Conservation (phyloP, 2,113 vertebrate species). For the Carettochelys insculpta region DNA sequence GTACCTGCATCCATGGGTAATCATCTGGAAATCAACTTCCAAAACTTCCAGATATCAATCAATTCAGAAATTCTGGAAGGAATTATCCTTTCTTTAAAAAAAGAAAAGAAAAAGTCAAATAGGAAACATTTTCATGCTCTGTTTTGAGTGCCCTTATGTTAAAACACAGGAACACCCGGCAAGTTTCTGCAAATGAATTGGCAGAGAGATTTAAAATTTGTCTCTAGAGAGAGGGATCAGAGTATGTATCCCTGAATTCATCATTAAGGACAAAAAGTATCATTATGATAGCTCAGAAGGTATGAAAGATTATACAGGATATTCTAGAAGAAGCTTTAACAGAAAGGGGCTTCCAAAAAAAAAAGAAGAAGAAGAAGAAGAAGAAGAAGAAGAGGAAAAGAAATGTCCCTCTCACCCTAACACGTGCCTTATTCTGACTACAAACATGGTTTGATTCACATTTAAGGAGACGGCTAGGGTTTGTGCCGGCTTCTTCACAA, state of each 20-base stretch:
- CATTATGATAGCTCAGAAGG: accelerated
- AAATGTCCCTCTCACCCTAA: too few relatives aligned
- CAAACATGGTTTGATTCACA: not conserved
- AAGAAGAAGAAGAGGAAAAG: too few relatives aligned
- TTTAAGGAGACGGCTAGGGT: not conserved
- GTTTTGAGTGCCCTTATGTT: not conserved
- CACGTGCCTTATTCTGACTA: accelerated
- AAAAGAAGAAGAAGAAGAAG: too few relatives aligned
- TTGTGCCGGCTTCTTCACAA: not conserved
- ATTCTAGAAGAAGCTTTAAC: not conserved
- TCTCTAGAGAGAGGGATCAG: not conserved
- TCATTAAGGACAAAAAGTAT: not conserved
- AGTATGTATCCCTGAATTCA: not conserved
- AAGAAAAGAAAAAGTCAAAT: not conserved
- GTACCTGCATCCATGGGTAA: too few relatives aligned
- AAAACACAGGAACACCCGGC: not conserved
- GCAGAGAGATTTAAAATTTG: not conserved
- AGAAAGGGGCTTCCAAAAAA: not conserved
- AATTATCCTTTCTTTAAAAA: not conserved
- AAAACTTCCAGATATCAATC: not conserved
- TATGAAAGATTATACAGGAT: not conserved
- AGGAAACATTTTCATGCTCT: not conserved
- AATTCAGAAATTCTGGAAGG: not conserved
- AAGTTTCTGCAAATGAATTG: slow-evolving; percentile 10
- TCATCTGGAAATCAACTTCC: not conserved